These are phyloP conservation scores for Sinosuthora webbiana DNA, from an alignment of 2,113 vertebrate species.

Conservation along the genomic window DNA sequence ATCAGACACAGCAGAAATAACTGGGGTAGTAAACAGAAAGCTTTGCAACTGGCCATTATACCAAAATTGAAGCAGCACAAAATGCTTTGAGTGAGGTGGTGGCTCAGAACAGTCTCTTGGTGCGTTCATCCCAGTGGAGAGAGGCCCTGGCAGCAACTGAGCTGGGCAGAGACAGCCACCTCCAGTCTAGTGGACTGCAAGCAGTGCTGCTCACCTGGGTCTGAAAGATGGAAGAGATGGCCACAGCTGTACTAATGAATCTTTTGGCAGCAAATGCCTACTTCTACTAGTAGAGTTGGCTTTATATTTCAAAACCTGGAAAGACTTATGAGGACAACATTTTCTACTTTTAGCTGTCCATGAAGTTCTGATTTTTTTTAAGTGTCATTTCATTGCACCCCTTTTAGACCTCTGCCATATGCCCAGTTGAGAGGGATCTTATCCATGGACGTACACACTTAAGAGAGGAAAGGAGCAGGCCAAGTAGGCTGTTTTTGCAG, in stretches of 20 bases:
- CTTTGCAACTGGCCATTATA: fast-evolving
- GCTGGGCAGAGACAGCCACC: background rate
- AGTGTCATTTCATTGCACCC: fast-evolving
- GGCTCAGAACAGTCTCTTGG: background rate
- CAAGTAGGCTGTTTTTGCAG: fast-evolving
- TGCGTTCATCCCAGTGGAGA: background rate
- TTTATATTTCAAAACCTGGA: background rate
- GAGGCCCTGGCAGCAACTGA: background rate
- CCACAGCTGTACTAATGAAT: background rate
- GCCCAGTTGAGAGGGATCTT: background rate
- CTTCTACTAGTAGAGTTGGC: background rate
- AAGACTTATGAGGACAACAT: background rate
- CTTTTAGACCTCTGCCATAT: background rate
- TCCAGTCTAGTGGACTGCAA: background rate
- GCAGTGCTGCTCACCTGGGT: background rate
- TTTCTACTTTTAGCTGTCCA: background rate
- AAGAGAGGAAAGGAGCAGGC: background rate
- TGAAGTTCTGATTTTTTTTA: background rate
- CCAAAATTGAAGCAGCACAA: background rate
- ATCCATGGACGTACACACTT: background rate
- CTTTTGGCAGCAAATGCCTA: background rate
- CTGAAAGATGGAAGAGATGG: background rate
- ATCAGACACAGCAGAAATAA: background rate
- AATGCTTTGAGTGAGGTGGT: background rate
- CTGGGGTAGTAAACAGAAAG: background rate